Conservation (phyloP, 2,797 vertebrate species). For the Heteromormyrus szaboi region DNA sequence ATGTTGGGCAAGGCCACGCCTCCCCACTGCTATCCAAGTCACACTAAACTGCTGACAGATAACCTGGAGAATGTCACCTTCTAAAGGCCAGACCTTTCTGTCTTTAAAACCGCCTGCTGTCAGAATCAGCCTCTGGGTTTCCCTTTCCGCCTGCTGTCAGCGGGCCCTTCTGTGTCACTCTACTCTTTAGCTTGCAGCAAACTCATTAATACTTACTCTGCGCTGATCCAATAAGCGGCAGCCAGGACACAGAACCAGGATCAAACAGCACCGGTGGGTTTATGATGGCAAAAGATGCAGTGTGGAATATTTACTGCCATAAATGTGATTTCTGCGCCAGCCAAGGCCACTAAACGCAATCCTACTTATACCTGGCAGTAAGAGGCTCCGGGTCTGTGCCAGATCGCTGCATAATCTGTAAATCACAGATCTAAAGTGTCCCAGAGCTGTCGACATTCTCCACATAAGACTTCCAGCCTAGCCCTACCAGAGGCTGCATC, state of each 20-base stretch:
- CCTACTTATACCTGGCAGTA: neutral
- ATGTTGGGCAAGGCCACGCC: neutral
- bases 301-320: neutral
- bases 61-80: neutral
- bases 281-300: neutral
- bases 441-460: neutral
- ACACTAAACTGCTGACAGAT: neutral
- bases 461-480: neutral
- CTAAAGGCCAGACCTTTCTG: neutral
- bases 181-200: neutral
- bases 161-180: neutral
- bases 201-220: neutral
- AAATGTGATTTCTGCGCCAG: neutral
- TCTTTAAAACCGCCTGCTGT: neutral
- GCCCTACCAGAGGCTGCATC: neutral
- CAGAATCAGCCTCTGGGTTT: neutral
- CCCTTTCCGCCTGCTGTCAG: neutral
- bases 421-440: neutral
- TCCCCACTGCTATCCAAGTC: neutral
- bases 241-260: neutral
- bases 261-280: neutral
- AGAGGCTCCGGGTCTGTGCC: neutral
- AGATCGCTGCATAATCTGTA: neutral
- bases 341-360: no score
- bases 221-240: neutral